Evolutionary conservation across 1,140 invertebrate genomes (phyloP).

Genomic region (Neomicropteryx cornuta): DNA sequence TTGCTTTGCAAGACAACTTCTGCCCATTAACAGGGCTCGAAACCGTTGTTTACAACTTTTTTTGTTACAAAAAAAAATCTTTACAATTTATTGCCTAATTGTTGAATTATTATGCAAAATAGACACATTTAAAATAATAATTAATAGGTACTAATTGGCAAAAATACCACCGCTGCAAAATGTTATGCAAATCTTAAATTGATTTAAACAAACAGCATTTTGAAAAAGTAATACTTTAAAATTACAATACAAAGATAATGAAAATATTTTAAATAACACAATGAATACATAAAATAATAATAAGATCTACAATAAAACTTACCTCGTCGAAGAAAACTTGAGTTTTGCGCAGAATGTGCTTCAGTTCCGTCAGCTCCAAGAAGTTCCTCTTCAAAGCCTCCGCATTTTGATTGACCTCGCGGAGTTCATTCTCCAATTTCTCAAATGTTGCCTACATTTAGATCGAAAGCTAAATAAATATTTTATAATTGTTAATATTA

Average conservation of each 20-base stretch:
- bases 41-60: too few species aligned
- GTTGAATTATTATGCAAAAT: too few species aligned
- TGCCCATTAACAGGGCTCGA: too few species aligned
- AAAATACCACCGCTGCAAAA: too few species aligned
- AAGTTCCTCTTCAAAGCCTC: slow-evolving; percentile 94
- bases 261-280: too few species aligned
- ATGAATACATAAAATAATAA: background rate
- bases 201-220: background rate
- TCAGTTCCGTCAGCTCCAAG: slow-evolving; percentile 90
- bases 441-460: slow-evolving; percentile 79
- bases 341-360: slow-evolving; percentile 92
- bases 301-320: slow-evolving; percentile 27
- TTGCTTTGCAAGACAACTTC: too few species aligned
- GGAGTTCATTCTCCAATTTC: slow-evolving; percentile 87
- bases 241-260: background rate
- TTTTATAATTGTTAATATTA: too few species aligned
- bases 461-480: too few species aligned
- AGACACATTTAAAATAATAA: too few species aligned
- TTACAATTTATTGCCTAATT: too few species aligned
- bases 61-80: too few species aligned
- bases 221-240: slow-evolving; percentile 1
- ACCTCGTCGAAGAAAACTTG: slow-evolving; percentile 98
- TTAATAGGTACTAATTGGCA: too few species aligned
- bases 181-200: background rate
- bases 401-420: slow-evolving; percentile 97